Conservation (phyloP, 2,888 invertebrate species). For the Sesamia inferens region DNA sequence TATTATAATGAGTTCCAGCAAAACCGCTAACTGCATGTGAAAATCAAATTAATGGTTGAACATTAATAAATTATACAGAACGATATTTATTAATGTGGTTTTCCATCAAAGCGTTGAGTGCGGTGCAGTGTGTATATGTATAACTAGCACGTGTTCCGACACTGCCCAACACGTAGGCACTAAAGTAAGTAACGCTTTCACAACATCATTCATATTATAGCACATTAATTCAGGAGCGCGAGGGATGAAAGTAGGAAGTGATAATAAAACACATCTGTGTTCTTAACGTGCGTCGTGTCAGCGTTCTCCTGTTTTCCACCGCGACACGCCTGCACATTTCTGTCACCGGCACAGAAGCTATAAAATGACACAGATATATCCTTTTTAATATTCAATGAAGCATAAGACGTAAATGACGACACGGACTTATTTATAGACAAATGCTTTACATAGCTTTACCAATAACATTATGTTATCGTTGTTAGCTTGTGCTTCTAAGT, state of each 20-base stretch:
- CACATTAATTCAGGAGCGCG: conserved; percentile 65
- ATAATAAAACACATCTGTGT: conserved; percentile 82
- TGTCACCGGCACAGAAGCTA: conserved; percentile 41
- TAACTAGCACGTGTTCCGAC: conserved; percentile 58
- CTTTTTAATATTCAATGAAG: conserved; percentile 56
- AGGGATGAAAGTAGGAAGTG: conserved; percentile 65
- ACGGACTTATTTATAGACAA: conserved; percentile 48
- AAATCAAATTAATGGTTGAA: conserved; percentile 78
- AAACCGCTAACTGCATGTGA: conserved; percentile 76
- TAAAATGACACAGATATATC: conserved; percentile 55
- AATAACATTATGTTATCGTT: conserved; percentile 29
- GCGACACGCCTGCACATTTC: conserved; percentile 28
- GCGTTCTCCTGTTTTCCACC: conserved; percentile 54
- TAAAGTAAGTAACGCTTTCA: conserved; percentile 60
- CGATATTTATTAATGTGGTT: conserved; percentile 74
- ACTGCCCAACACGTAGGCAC: conserved; percentile 53
- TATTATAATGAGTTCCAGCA: conserved; percentile 73
- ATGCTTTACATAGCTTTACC: conserved; percentile 38
- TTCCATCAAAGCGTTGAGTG: conserved; percentile 70
- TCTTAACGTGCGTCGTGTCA: conserved; percentile 62
- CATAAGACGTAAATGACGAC: conserved; percentile 43
- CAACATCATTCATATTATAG: conserved; percentile 67
- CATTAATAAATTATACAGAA: conserved; percentile 73
- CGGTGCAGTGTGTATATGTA: conserved; percentile 58
- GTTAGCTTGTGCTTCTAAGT: conserved; percentile 3